phyloP scores from a whole-genome alignment of 2,113 vertebrate genomes.

The Lophotis ruficrista region DNA sequence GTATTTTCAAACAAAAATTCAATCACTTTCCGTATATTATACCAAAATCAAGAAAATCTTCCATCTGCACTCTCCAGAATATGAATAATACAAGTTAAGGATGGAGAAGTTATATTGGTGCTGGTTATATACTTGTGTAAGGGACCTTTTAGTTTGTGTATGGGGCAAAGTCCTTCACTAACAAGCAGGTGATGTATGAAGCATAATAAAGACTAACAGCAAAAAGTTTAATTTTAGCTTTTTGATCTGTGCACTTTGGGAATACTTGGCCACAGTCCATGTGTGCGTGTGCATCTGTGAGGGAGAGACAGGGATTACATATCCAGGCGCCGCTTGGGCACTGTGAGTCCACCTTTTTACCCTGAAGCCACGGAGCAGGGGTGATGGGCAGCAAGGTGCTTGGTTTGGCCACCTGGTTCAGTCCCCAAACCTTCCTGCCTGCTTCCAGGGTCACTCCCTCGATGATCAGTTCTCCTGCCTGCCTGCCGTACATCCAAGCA shows the following conservation, averaged over 20 bases:
- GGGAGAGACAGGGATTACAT: rapidly evolving
- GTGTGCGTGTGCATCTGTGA: neutral
- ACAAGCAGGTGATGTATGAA: neutral
- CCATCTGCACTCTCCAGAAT: neutral
- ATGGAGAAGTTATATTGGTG: neutral
- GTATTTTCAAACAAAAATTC: neutral
- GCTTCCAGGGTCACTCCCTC: neutral
- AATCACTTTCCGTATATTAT: neutral
- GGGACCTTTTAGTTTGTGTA: neutral
- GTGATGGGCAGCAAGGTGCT: neutral
- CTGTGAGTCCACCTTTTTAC: rapidly evolving
- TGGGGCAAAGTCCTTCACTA: neutral
- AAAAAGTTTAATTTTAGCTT: neutral
- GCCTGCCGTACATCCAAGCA: neutral
- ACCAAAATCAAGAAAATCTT: neutral
- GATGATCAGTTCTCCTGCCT: neutral
- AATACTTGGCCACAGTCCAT: neutral
- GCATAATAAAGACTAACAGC: neutral
- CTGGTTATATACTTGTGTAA: neutral
- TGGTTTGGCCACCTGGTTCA: neutral
- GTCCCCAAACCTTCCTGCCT: neutral
- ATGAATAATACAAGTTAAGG: neutral
- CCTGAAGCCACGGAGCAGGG: neutral
- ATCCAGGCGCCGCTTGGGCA: neutral
- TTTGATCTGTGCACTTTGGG: neutral